Evolutionary conservation across 2,113 vertebrate species (phyloP).

Genomic region (Xenopus borealis): DNA sequence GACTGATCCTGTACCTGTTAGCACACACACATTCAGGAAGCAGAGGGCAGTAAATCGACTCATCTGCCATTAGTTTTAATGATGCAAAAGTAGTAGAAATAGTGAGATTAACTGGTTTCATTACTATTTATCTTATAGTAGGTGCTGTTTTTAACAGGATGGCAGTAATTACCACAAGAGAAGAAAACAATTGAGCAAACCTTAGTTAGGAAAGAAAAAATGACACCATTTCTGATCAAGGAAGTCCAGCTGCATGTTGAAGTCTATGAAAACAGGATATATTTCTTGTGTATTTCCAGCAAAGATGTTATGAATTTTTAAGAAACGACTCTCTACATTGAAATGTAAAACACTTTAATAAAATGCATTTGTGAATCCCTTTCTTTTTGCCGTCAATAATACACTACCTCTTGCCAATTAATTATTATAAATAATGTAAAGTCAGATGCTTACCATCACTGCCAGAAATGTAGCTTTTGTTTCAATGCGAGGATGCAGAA

Average conservation of each 20-base stretch:
- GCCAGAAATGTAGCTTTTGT: conserved; percentile 83
- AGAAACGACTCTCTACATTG: conserved; percentile 76
- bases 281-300: conserved; percentile 49
- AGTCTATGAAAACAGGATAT: neutral
- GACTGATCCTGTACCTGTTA: too few species aligned
- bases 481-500: conserved; percentile 82
- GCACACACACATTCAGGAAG: too few species aligned
- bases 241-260: neutral
- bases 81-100: too few species aligned
- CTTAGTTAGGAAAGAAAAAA: neutral
- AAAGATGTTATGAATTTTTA: conserved; percentile 71
- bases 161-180: neutral
- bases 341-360: conserved; percentile 75
- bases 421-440: conserved; percentile 96
- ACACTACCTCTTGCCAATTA: conserved; percentile 84
- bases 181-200: neutral
- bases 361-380: conserved; percentile 66
- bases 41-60: too few species aligned
- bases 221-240: neutral
- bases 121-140: too few species aligned
- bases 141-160: too few species aligned
- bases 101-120: too few species aligned
- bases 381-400: conserved; percentile 61
- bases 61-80: too few species aligned
- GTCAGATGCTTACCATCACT: conserved; percentile 93